Conservation (phyloP, 53 echinoderm and acorn worm species). For the Apostichopus leukothele region DNA sequence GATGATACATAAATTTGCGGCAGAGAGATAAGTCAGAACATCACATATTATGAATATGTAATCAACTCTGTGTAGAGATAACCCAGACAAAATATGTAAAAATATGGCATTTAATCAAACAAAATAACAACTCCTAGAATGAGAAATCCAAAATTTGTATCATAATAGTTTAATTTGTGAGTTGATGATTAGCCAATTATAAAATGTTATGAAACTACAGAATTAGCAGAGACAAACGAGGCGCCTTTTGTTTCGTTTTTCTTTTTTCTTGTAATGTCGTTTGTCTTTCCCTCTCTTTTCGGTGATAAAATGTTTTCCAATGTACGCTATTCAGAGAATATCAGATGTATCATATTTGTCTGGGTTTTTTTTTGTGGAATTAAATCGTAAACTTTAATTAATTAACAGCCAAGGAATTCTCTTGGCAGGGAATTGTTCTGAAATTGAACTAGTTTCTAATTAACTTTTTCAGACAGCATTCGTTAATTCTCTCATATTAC, state of each 20-base stretch:
- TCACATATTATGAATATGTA: not conserved
- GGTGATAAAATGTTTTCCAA: not conserved
- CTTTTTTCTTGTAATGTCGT: not conserved
- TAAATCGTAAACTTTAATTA: not conserved
- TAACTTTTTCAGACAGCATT: too few species aligned
- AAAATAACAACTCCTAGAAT: not conserved
- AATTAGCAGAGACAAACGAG: not conserved
- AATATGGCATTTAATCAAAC: not conserved
- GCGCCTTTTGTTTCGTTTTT: not conserved
- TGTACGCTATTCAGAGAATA: not conserved
- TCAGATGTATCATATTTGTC: not conserved
- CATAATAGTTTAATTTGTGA: slow-evolving; percentile 10
- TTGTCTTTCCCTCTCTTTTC: not conserved
- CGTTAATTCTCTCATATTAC: too few species aligned
- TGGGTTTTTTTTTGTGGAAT: not conserved
- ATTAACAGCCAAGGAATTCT: not conserved
- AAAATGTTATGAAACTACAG: not conserved
- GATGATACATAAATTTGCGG: slow-evolving; percentile 1
- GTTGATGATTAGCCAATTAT: not conserved
- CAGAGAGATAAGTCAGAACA: not conserved
- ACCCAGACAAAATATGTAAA: slow-evolving; percentile 8
- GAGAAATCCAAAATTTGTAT: not conserved
- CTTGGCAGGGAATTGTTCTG: too few species aligned
- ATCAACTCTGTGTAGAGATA: not conserved
- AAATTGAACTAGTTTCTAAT: too few species aligned